Evolutionary conservation across 2,888 invertebrate species (phyloP).

Genomic region (Pseudococcus longispinus): DNA sequence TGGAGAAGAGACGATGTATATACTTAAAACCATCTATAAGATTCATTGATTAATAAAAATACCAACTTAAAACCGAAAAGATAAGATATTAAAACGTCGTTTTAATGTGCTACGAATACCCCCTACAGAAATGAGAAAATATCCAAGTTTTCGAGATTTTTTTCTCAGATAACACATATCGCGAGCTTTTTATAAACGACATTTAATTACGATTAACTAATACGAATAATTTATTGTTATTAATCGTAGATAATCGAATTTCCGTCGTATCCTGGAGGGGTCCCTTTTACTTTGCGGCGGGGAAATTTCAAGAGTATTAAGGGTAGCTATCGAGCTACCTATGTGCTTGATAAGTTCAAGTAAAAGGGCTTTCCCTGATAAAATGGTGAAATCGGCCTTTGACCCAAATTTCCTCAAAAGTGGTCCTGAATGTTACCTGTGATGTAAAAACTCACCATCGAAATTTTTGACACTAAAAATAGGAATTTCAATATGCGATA

Average conservation of each 20-base stretch:
- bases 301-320: neutral
- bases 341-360: too few relatives aligned
- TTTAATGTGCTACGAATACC: neutral
- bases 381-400: too few relatives aligned
- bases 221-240: neutral
- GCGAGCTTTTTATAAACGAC: neutral
- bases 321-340: neutral
- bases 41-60: constrained; percentile 31
- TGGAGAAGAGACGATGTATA: neutral
- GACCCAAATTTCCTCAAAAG: too few relatives aligned
- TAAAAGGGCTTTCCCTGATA: too few relatives aligned
- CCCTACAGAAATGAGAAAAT: neutral
- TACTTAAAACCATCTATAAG: constrained; percentile 12
- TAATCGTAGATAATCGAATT: neutral
- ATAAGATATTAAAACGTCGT: constrained; percentile 12
- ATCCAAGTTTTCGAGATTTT: neutral
- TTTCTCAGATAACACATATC: neutral
- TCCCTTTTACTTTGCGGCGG: neutral
- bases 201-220: constrained; percentile 8
- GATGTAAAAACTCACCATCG: too few relatives aligned
- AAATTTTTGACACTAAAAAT: too few relatives aligned
- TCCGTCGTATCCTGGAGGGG: neutral
- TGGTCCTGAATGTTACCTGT: too few relatives aligned
- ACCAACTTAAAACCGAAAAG: neutral
- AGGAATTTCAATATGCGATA: too few relatives aligned